Conservation (phyloP, 2,888 invertebrate species). For the Chironomus riparius region DNA sequence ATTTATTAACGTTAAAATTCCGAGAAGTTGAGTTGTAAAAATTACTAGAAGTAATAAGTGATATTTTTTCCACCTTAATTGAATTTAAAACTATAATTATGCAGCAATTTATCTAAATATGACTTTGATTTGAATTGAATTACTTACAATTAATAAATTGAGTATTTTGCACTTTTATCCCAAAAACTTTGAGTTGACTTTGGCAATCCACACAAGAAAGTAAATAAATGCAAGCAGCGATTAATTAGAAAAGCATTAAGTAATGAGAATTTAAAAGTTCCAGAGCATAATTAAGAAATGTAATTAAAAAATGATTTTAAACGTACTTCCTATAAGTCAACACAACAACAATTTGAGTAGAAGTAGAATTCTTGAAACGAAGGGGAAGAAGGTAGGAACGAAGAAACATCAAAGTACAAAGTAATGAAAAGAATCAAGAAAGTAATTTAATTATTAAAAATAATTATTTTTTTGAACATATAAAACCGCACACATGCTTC, state of each 20-base stretch:
- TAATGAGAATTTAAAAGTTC: neutral
- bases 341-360: neutral
- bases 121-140: no score
- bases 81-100: no score
- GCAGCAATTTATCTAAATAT: no score
- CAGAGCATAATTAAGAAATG: neutral
- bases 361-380: neutral
- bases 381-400: neutral
- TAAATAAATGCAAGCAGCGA: no score
- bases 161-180: no score
- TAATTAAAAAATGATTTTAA: conserved; percentile 8
- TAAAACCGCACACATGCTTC: conserved; percentile 1
- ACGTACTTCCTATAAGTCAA: neutral
- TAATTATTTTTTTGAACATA: neutral
- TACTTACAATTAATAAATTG: no score
- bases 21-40: no score
- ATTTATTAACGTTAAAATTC: no score
- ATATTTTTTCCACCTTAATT: no score
- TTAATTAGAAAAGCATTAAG: neutral
- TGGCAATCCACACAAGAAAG: no score
- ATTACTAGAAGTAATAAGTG: no score
- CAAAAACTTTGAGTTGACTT: no score
- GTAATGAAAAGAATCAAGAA: neutral
- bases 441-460: conserved; percentile 2
- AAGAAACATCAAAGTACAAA: neutral